A percentile compares a stretch with the other conserved stretches of the same genome.
These are phyloP conservation scores for Tolmerus cingulatus DNA, from an alignment of 2,888 invertebrate genomes.

Conservation along the genomic window DNA sequence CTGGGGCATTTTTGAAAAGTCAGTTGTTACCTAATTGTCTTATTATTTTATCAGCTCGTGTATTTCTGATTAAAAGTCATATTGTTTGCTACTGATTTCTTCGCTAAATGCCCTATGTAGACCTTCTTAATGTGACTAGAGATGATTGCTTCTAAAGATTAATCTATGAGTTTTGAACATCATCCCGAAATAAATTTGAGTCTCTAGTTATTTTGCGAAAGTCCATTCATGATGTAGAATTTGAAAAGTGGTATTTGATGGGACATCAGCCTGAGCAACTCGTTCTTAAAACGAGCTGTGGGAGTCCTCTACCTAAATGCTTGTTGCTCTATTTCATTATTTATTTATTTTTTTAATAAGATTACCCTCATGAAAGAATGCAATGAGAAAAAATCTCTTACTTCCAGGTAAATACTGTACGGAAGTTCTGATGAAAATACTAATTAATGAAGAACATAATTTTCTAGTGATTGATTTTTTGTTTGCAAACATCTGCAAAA, in stretches of 20 bases:
- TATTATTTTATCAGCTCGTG: not conserved
- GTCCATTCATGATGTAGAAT: not conserved
- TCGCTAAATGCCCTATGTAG: not conserved
- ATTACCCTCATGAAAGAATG: conserved; percentile 12
- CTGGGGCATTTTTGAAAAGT: not conserved
- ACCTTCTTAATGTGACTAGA: not conserved
- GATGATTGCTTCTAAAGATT: not conserved
- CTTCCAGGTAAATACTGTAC: conserved; percentile 1
- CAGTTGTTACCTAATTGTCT: not conserved
- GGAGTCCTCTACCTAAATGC: conserved; percentile 27
- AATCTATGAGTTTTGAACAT: not conserved
- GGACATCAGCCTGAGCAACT: conserved; percentile 3
- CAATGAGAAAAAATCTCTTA: not conserved
- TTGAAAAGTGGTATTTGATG: not conserved
- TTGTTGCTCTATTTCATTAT: not conserved
- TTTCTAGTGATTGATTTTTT: conserved; percentile 26
- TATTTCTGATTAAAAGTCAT: not conserved
- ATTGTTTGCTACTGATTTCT: not conserved
- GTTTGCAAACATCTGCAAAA: conserved; percentile 40
- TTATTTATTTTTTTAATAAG: not conserved
- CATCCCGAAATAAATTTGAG: not conserved
- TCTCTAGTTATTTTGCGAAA: not conserved
- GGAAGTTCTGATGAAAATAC: conserved; percentile 40
- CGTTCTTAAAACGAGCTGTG: not conserved
- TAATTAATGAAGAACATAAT: conserved; percentile 13